Conservation (phyloP, 64 coral and sea anemone genomes). For the Actinia equina region DNA sequence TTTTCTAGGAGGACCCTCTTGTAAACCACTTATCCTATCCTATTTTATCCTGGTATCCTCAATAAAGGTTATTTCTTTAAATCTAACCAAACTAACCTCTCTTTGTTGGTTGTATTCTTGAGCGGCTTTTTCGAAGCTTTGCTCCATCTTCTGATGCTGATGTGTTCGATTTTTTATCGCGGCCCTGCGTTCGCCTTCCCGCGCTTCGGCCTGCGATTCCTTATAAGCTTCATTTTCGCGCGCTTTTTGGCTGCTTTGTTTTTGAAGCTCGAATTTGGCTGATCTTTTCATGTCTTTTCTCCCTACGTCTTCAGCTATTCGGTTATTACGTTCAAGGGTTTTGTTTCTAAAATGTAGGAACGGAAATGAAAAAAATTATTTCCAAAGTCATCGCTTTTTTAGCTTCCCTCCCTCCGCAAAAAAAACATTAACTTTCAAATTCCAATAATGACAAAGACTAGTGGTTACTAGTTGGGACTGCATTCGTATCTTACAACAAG, state of each 20-base stretch:
- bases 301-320: slow-evolving; percentile 43
- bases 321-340: slow-evolving; percentile 40
- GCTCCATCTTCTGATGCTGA: slow-evolving; percentile 74
- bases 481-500: too few relatives aligned
- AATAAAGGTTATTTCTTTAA: too few relatives aligned
- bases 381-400: not conserved
- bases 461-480: too few relatives aligned
- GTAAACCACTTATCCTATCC: too few relatives aligned
- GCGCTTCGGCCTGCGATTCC: slow-evolving; percentile 62
- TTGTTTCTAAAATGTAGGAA: not conserved
- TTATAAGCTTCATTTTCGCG: slow-evolving; percentile 53
- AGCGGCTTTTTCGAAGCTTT: slow-evolving; percentile 71
- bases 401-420: not conserved
- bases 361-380: not conserved
- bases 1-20: too few relatives aligned
- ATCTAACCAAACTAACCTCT: slow-evolving; percentile 44
- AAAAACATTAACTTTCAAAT: not conserved
- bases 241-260: slow-evolving; percentile 40
- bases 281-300: slow-evolving; percentile 41
- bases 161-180: slow-evolving; percentile 62
- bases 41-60: too few relatives aligned
- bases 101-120: slow-evolving; percentile 58
- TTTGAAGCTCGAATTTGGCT: slow-evolving; percentile 57
- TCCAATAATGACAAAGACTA: not conserved
- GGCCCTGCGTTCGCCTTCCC: slow-evolving; percentile 69